Base-by-base conservation (phyloP, 2,113 vertebrate genomes). In the Zosterops lateralis region DNA sequence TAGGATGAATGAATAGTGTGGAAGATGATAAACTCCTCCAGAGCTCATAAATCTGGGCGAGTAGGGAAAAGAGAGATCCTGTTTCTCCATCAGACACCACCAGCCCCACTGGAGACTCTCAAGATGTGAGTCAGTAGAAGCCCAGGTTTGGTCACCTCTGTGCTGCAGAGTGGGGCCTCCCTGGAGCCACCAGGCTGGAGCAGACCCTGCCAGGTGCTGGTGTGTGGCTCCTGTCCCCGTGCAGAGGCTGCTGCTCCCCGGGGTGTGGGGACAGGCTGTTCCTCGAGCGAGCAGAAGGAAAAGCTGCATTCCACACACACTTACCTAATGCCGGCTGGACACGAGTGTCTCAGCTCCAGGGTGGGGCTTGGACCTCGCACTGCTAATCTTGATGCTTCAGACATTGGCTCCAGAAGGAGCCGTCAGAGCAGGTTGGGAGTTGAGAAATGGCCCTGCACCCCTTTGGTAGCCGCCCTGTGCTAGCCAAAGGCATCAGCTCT, bases 241-340 rank as follows among this genome's bases (percentile, higher is more conserved):
- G 81, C 70, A 6, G 57, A 36, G 81, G 81, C 48, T 2, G 50
- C 56, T 28, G 74, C 18, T 61, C 51, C 62, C 3, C 1, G 10
- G 62, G 82, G 5, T 57, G 67, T 22, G 17, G 60, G 60, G 73
- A 54, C 0, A 2, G 45, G 71, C 83, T 22, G 70, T 19, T 66
- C 72, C 89, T 29, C 3, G 42, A 36, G 70, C 0, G 31, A 58
- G 90, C 65, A 84, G 84, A 6, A 38, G 80, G 34, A 44, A n/a
- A 79, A 79, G 76, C 76, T 4, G 17, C 96, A 93, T 96, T 96
- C 93, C 89, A 94, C 80, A 7, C 4, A 22, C 25, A 0, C 87
- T 96, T 84, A 94, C 88, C 84, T 95, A 61, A 96, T 87, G 71
- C 36, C 18, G 26, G 76, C 90, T 86, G 92, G 95, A 89, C 75